Conservation (phyloP, 2,888 invertebrate genomes). For the Clunio marinus region DNA sequence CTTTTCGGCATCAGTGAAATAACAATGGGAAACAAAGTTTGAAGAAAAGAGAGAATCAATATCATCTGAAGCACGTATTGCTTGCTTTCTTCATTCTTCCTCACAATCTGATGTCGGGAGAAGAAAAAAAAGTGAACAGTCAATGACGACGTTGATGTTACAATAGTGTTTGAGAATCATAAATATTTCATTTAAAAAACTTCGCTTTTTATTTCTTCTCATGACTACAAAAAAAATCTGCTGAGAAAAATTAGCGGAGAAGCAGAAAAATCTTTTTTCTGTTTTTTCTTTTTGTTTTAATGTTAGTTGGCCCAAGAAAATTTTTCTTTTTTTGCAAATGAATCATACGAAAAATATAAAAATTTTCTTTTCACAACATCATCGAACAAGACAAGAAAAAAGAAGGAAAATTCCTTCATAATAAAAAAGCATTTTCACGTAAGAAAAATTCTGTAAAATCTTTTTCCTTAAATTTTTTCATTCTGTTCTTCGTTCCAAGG, state of each 20-base stretch:
- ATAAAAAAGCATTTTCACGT: background rate
- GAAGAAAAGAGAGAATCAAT: background rate
- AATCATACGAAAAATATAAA: background rate
- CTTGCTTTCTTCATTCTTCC: too few relatives aligned
- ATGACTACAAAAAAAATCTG: too few relatives aligned
- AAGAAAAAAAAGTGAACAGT: too few relatives aligned
- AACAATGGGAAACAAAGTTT: background rate
- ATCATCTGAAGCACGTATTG: too few relatives aligned
- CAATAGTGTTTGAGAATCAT: background rate
- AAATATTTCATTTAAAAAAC: background rate
- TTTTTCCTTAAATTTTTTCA: too few relatives aligned
- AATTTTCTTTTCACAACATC: too few relatives aligned
- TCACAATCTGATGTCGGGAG: too few relatives aligned
- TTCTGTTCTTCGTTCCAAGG: background rate
- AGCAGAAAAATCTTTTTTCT: background rate
- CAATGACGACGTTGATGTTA: background rate
- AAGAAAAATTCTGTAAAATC: background rate
- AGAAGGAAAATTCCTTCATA: background rate
- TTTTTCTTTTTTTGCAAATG: too few relatives aligned
- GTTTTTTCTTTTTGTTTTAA: too few relatives aligned
- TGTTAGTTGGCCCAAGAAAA: too few relatives aligned
- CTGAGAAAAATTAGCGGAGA: too few relatives aligned
- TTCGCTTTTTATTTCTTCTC: background rate
- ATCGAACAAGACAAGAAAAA: too few relatives aligned
- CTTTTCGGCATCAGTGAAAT: background rate